These are phyloP conservation scores for Dysdera silvatica DNA, from an alignment of 1,140 invertebrate genomes.

Conservation along the genomic window DNA sequence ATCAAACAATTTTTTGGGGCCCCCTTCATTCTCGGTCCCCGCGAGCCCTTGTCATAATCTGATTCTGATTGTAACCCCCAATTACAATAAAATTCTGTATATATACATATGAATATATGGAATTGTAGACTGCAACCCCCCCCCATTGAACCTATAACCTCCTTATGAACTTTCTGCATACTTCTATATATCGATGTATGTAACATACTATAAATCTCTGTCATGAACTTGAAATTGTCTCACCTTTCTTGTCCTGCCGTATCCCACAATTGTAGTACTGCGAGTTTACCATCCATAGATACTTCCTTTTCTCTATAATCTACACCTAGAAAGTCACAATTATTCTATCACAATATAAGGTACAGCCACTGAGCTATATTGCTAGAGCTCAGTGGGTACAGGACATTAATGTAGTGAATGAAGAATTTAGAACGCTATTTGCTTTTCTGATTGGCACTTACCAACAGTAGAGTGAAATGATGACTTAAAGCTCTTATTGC, in stretches of 20 bases:
- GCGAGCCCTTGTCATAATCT: no score
- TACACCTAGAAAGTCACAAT: constrained; percentile 41
- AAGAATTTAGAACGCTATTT: neutral
- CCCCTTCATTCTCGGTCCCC: no score
- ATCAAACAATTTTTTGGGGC: no score
- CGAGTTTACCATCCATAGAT: constrained; percentile 43
- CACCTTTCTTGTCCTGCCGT: constrained; percentile 54
- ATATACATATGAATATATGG: no score
- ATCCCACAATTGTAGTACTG: constrained; percentile 55
- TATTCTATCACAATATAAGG: neutral
- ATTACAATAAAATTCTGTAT: no score
- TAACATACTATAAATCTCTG: no score
- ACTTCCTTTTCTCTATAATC: constrained; percentile 54
- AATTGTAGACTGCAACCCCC: no score
- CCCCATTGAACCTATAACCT: no score
- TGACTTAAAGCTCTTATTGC: constrained; percentile 48
- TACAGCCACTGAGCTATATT: neutral
- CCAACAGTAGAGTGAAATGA: constrained; percentile 53
- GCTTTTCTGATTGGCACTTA: constrained; percentile 30
- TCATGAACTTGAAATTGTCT: neutral
- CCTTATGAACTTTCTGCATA: no score
- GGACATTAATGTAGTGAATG: neutral
- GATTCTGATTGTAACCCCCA: no score
- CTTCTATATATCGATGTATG: no score
- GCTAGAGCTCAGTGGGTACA: neutral